Evolutionary conservation across 2,113 vertebrate species (phyloP).

Genomic region (Rousettus leschenaultii): DNA sequence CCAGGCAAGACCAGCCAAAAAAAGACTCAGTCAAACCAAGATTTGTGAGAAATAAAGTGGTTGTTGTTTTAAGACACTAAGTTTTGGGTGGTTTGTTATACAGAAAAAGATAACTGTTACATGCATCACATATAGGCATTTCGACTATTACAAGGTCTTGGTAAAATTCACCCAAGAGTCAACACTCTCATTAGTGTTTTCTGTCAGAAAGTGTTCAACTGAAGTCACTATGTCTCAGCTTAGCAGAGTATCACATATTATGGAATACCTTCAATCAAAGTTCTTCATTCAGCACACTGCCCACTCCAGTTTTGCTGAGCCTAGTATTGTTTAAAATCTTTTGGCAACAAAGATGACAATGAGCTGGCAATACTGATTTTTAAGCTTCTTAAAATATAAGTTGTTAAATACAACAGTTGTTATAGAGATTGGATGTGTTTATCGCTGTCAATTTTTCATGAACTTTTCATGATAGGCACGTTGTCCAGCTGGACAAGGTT

Average conservation of each 20-base stretch:
- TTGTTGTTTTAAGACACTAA: neutral
- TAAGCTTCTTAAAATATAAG: neutral
- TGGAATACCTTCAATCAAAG: neutral
- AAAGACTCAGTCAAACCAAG: neutral
- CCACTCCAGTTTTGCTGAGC: no score
- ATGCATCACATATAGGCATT: neutral
- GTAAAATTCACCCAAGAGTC: conserved; percentile 19
- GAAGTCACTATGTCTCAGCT: neutral
- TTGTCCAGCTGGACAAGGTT: neutral
- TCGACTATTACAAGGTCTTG: neutral
- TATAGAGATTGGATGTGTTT: neutral
- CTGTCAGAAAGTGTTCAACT: neutral
- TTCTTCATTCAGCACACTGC: neutral
- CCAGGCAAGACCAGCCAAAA: neutral
- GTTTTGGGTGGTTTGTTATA: neutral
- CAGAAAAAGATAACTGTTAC: neutral
- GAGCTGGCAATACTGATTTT: neutral
- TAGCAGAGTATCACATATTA: neutral
- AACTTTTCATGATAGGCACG: neutral
- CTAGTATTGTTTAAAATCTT: conserved; percentile 32
- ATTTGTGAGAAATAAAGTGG: neutral
- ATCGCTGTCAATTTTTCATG: neutral
- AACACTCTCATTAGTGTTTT: neutral
- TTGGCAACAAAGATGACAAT: neutral
- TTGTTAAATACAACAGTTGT: neutral